phyloP scores from a whole-genome alignment of 2,113 vertebrate genomes.

The Gnathonemus echidnorhynchus region DNA sequence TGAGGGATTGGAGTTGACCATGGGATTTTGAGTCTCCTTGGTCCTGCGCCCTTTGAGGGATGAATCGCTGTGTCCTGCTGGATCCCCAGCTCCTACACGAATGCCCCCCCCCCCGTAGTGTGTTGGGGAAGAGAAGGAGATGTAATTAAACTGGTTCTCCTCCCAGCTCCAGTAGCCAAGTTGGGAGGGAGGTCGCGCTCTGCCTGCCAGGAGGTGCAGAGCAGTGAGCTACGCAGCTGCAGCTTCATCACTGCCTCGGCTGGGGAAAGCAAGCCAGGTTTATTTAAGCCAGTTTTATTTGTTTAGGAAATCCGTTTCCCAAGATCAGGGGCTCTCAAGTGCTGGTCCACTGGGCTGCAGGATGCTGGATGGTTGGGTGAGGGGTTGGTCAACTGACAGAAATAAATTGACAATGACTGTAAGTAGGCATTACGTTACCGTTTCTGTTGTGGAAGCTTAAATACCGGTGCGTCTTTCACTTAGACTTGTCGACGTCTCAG shows the following conservation, averaged over 20 bases:
- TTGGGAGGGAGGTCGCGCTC: too few species aligned
- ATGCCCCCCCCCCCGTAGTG: neutral
- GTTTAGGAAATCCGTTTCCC: neutral
- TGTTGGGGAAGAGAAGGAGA: neutral
- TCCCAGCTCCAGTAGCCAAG: too few species aligned
- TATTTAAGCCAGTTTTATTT: neutral
- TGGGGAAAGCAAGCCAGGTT: too few species aligned
- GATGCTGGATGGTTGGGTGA: neutral
- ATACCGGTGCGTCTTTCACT: neutral
- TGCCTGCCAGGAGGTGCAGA: neutral
- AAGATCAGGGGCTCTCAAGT: neutral
- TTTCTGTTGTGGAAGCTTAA: neutral
- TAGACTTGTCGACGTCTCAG: neutral
- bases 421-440: neutral
- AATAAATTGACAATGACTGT: neutral
- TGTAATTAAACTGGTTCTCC: too few species aligned
- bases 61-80: neutral
- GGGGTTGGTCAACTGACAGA: neutral
- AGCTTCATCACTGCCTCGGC: neutral
- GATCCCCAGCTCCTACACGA: neutral
- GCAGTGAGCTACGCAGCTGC: neutral
- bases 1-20: neutral
- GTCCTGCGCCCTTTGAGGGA: neutral
- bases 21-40: neutral
- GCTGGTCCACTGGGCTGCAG: neutral